Evolutionary conservation across 2,797 vertebrate species (phyloP).

Genomic region (Austrolebias charrua): DNA sequence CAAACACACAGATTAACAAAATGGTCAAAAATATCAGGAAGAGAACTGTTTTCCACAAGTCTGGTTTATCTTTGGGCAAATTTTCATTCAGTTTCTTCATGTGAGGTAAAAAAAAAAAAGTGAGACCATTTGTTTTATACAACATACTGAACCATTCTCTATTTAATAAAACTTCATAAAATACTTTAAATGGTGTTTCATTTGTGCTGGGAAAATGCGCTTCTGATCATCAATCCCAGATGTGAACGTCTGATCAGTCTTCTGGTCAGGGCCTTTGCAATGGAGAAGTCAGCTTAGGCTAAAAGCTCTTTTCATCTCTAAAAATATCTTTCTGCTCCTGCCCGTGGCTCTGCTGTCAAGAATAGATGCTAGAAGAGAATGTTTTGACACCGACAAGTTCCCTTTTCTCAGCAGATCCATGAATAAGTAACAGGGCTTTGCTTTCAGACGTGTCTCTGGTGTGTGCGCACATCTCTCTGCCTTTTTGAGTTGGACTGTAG

Average conservation of each 20-base stretch:
- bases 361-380: constrained; percentile 52
- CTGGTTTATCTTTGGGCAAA: too few relatives aligned
- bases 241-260: constrained; percentile 12
- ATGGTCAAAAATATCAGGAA: too few relatives aligned
- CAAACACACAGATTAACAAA: too few relatives aligned
- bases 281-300: constrained; percentile 40
- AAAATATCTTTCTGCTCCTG: constrained; percentile 67
- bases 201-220: neutral
- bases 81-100: too few relatives aligned
- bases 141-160: too few relatives aligned
- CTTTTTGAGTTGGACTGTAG: constrained; percentile 37
- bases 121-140: too few relatives aligned
- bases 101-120: too few relatives aligned
- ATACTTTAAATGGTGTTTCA: neutral
- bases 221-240: constrained; percentile 13
- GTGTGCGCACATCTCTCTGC: constrained; percentile 12
- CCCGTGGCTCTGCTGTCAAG: constrained; percentile 58
- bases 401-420: constrained; percentile 61
- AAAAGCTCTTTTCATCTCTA: constrained; percentile 67
- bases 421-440: constrained; percentile 74
- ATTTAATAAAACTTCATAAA: neutral
- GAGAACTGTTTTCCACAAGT: too few relatives aligned
- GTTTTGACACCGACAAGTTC: constrained; percentile 64
- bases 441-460: constrained; percentile 57
- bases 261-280: constrained; percentile 37